These are phyloP conservation scores for Melieria picta DNA, from an alignment of 2,888 invertebrate species.

Conservation along the genomic window DNA sequence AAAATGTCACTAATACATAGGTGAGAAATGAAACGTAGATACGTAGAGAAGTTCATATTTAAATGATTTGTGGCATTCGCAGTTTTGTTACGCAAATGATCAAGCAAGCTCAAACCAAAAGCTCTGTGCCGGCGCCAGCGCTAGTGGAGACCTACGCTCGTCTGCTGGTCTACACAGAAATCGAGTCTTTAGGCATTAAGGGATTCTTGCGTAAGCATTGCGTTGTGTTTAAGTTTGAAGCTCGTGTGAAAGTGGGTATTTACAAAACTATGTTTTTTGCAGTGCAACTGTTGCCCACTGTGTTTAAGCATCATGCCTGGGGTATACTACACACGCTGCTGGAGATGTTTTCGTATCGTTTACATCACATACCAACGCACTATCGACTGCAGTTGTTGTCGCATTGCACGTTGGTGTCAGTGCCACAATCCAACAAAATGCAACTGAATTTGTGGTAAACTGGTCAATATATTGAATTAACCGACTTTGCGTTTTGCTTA, in stretches of 20 bases:
- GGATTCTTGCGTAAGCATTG: conserved; percentile 82
- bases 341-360: conserved; percentile 96
- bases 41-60: neutral
- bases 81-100: conserved; percentile 89
- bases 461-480: neutral
- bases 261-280: conserved; percentile 39
- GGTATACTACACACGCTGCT: conserved; percentile 93
- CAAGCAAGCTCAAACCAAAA: conserved; percentile 88
- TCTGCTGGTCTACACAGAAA: conserved; percentile 93
- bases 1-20: conserved; percentile 88
- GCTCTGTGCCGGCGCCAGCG: conserved; percentile 87
- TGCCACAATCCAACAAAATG: conserved; percentile 94
- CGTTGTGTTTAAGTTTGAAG: neutral
- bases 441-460: conserved; percentile 88
- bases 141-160: conserved; percentile 95
- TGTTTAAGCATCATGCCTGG: conserved; percentile 93
- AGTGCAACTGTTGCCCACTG: conserved; percentile 89
- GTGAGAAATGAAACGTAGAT: conserved; percentile 52
- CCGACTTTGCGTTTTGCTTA: neutral
- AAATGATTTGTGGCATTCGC: conserved; percentile 17
- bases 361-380: conserved; percentile 96
- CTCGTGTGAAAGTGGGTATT: neutral
- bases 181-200: conserved; percentile 95
- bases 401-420: conserved; percentile 89
- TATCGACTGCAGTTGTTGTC: conserved; percentile 92